These are phyloP conservation scores for Entelurus aequoreus DNA, from an alignment of 2,113 vertebrate species.

Conservation along the genomic window DNA sequence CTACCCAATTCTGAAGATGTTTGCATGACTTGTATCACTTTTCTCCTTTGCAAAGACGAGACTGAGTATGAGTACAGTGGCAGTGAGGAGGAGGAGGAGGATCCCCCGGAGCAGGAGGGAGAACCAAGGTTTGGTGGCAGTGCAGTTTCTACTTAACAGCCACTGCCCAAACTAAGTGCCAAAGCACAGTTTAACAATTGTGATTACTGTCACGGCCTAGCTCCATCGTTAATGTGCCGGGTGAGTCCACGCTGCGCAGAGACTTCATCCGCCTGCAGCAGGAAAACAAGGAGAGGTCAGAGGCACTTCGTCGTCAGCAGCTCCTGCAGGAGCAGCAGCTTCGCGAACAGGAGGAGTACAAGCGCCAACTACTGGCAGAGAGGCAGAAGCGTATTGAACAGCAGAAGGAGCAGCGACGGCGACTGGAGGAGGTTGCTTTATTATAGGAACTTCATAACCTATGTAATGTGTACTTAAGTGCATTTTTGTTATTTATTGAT, in stretches of 20 bases:
- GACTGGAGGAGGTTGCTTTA: conserved; percentile 86
- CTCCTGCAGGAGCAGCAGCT: conserved; percentile 96
- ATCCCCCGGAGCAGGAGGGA: conserved; percentile 94
- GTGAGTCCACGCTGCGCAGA: conserved; percentile 92
- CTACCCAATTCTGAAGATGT: not conserved
- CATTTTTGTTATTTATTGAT: no score
- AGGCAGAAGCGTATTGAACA: conserved; percentile 95
- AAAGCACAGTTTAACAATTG: not conserved
- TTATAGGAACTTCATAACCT: not conserved
- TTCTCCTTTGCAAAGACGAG: conserved; percentile 76
- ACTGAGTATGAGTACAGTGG: conserved; percentile 98
- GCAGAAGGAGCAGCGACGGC: conserved; percentile 92
- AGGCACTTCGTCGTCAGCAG: conserved; percentile 92
- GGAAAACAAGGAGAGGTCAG: conserved; percentile 96
- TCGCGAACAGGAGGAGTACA: conserved; percentile 94
- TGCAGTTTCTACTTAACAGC: not conserved
- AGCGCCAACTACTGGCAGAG: conserved; percentile 92
- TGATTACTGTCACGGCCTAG: conserved; percentile 14
- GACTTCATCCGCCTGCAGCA: conserved; percentile 97
- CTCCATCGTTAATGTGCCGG: conserved; percentile 85
- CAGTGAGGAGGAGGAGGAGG: conserved; percentile 96
- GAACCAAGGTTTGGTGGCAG: conserved; percentile 83
- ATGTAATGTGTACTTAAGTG: not conserved
- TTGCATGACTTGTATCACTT: not conserved
- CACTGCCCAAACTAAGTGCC: not conserved